Percentiles rank a stretch among this genome's conserved stretches.
phyloP scores from a whole-genome alignment of 2,888 invertebrate species.

The Lasioglossum figueresi region DNA sequence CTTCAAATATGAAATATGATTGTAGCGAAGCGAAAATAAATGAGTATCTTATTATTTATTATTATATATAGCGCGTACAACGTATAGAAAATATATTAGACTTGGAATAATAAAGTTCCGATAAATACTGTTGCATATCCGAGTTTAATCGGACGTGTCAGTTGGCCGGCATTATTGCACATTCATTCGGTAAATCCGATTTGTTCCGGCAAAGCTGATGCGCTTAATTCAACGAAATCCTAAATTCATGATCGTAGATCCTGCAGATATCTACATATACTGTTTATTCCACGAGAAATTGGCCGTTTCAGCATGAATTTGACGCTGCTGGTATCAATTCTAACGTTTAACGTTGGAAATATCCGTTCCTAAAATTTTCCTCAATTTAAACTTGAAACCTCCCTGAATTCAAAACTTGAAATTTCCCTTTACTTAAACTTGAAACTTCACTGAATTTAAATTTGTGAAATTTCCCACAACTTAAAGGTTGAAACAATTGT shows the following conservation, averaged over 20 bases:
- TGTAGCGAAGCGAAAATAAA: too few species aligned
- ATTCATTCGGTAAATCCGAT: constrained; percentile 53
- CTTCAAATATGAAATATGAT: too few species aligned
- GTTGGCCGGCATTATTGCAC: constrained; percentile 49
- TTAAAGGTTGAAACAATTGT: too few species aligned
- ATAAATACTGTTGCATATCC: constrained; percentile 36
- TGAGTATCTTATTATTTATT: too few species aligned
- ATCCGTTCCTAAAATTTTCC: neutral
- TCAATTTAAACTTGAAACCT: too few species aligned
- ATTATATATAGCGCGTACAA: too few species aligned
- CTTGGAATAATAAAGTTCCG: constrained; percentile 37
- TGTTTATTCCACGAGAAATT: constrained; percentile 30
- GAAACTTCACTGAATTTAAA: too few species aligned
- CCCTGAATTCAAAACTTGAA: too few species aligned
- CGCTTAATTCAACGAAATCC: constrained; percentile 61
- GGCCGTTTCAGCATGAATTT: constrained; percentile 14
- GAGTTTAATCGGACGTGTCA: constrained; percentile 43
- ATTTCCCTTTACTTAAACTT: too few species aligned
- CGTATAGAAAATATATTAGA: neutral
- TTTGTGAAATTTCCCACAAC: too few species aligned
- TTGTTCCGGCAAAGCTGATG: constrained; percentile 56
- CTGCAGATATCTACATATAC: constrained; percentile 29
- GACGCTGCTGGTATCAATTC: neutral
- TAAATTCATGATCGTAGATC: constrained; percentile 52
- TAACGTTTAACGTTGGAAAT: neutral